Evolutionary conservation across 1,140 invertebrate genomes (phyloP).

Genomic region (Hetaerina americana): DNA sequence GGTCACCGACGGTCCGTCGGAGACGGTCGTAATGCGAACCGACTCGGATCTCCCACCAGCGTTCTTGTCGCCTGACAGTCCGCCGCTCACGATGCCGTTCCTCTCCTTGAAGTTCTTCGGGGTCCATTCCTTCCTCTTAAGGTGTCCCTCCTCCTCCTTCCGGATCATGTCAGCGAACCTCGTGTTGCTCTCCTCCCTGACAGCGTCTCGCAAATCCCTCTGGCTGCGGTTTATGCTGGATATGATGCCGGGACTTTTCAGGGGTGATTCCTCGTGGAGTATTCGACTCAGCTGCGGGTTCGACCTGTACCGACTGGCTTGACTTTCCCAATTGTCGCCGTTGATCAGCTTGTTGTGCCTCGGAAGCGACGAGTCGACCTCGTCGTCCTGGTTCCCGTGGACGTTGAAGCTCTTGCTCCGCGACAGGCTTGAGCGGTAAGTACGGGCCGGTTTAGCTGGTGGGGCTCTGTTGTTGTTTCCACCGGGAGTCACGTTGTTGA

Average conservation of each 20-base stretch:
- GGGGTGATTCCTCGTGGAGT: slow-evolving; percentile 40
- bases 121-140: not conserved
- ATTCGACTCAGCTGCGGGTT: slow-evolving; percentile 57
- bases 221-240: slow-evolving; percentile 70
- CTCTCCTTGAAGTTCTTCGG: not conserved
- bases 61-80: too few species aligned
- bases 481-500: slow-evolving; percentile 40
- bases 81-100: not conserved
- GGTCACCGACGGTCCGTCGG: not conserved
- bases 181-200: slow-evolving; percentile 13
- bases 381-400: slow-evolving; percentile 40
- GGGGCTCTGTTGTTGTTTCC: slow-evolving; percentile 10
- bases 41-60: not conserved
- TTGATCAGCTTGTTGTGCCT: slow-evolving; percentile 27
- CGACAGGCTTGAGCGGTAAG: slow-evolving; percentile 55
- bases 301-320: slow-evolving; percentile 48
- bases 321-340: slow-evolving; percentile 23
- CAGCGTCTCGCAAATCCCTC: slow-evolving; percentile 44
- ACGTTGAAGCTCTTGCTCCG: slow-evolving; percentile 77
- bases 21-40: not conserved
- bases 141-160: not conserved
- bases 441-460: slow-evolving; percentile 58
- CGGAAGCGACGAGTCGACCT: slow-evolving; percentile 18
- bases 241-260: slow-evolving; percentile 71
- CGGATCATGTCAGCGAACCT: not conserved